These are phyloP conservation scores for Philonicus albiceps DNA, from an alignment of 2,888 invertebrate species.

Conservation along the genomic window DNA sequence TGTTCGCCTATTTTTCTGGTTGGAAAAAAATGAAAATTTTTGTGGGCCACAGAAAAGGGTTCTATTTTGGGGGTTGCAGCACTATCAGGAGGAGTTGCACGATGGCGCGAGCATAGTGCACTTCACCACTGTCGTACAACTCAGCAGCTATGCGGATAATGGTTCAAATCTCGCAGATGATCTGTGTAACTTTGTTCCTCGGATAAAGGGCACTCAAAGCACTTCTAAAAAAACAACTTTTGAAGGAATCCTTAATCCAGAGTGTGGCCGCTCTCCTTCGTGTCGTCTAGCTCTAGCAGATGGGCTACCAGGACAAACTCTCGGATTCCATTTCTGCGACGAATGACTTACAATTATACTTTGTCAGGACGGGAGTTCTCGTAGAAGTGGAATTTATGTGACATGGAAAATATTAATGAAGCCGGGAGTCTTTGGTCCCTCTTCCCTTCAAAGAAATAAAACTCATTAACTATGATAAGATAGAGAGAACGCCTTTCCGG, in stretches of 20 bases:
- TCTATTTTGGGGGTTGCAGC: neutral
- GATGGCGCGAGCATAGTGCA: neutral
- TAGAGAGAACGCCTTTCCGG: neutral
- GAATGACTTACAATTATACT: neutral
- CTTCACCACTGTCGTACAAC: neutral
- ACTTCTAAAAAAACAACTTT: neutral
- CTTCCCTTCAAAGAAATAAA: neutral
- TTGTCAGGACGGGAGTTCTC: neutral
- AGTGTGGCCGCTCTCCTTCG: neutral
- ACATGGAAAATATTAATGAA: neutral
- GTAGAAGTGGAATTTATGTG: neutral
- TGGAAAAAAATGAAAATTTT: neutral
- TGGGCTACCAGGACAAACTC: neutral
- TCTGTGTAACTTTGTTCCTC: conserved; percentile 28
- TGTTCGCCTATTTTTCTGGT: neutral
- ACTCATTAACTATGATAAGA: neutral
- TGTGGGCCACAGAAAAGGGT: neutral
- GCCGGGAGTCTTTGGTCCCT: neutral
- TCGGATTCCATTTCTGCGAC: neutral
- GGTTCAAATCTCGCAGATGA: conserved; percentile 23
- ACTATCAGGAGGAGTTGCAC: neutral
- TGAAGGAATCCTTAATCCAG: neutral
- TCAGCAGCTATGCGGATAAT: neutral
- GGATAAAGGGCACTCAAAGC: neutral
- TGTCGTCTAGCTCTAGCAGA: neutral